Evolutionary conservation across 2,797 vertebrate species (phyloP).

Genomic region (Galagoides demidoff): DNA sequence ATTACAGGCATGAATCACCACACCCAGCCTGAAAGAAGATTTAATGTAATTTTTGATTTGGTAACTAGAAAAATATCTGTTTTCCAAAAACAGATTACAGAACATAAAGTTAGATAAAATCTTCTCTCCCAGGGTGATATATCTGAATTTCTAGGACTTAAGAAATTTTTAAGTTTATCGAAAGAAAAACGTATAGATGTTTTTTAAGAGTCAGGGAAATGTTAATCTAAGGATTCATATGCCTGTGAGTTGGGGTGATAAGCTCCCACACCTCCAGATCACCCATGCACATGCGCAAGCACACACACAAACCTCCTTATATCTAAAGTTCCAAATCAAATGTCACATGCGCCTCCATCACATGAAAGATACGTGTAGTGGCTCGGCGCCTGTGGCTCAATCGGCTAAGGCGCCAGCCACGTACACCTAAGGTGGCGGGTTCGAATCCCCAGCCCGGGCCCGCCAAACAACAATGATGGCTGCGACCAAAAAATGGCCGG

Average conservation of each 20-base stretch:
- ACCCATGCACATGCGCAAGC: not conserved
- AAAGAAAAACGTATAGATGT: not conserved
- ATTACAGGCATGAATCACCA: not conserved
- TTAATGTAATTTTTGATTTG: not conserved
- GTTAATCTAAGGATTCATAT: not conserved
- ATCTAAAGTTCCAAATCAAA: not conserved
- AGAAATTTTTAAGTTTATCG: not conserved
- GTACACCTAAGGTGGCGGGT: too few species aligned
- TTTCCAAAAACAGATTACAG: not conserved
- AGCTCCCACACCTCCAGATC: not conserved
- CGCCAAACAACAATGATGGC: too few species aligned
- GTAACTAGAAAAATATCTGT: not conserved
- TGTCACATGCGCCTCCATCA: not conserved
- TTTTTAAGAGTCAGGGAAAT: not conserved
- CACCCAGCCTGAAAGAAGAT: not conserved
- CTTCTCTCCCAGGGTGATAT: not conserved
- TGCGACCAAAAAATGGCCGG: too few species aligned
- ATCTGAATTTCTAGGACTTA: not conserved
- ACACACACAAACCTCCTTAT: not conserved
- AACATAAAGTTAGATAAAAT: conserved; percentile 10
- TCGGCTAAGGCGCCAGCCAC: too few species aligned
- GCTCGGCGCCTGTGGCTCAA: too few species aligned
- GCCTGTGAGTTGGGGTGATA: not conserved
- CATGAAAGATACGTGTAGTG: not conserved
- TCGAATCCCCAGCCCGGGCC: too few species aligned